A percentile compares a stretch with the other conserved stretches of the same genome.
Conservation (phyloP, 2,113 vertebrate species). For the Gymnobelideus leadbeateri region DNA sequence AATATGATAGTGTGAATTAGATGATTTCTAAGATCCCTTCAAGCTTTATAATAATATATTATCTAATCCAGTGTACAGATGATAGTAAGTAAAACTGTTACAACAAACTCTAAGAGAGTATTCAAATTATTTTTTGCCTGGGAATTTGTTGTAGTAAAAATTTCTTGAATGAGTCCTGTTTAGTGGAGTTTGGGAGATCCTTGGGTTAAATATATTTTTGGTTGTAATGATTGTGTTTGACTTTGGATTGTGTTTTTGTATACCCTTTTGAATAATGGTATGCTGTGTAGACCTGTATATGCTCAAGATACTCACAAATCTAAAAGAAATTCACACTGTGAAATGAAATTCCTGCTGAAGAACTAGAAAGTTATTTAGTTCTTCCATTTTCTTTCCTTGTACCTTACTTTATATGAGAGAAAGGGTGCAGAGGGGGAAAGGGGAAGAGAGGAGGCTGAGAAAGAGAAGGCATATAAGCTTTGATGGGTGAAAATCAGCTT, state of each 20-base stretch:
- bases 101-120: neutral
- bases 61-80: neutral
- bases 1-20: neutral
- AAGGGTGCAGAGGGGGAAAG: neutral
- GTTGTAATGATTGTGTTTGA: constrained; percentile 34
- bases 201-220: constrained; percentile 18
- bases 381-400: neutral
- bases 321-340: constrained; percentile 32
- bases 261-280: constrained; percentile 48
- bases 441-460: neutral
- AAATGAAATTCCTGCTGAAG: constrained; percentile 33
- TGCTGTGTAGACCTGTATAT: neutral
- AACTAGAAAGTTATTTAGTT: neutral
- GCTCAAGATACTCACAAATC: constrained; percentile 50
- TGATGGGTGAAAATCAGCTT: neutral
- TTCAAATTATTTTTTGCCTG: neutral
- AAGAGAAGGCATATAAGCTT: neutral
- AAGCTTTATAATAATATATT: neutral
- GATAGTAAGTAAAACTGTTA: neutral
- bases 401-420: neutral
- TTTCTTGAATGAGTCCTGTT: constrained; percentile 27
- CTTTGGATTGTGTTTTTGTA: constrained; percentile 51
- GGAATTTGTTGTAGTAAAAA: constrained; percentile 14
- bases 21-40: neutral
- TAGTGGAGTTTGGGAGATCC: neutral